Evolutionary conservation across 2,797 vertebrate species (phyloP).

Genomic region (Fundulus diaphanus): DNA sequence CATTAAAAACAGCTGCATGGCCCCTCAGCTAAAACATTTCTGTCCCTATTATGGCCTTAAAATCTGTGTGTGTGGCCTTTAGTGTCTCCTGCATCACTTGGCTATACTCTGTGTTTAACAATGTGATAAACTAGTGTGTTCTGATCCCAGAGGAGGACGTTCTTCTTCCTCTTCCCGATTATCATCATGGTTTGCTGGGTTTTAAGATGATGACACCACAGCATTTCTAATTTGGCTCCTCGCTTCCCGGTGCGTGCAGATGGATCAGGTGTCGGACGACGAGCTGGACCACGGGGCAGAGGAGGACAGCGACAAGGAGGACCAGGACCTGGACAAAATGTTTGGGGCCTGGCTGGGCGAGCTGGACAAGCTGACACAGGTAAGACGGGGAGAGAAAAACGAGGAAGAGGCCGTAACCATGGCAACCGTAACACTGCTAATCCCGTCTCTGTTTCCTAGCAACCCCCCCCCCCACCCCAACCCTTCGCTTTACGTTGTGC

Average conservation of each 20-base stretch:
- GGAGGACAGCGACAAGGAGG: constrained; percentile 98
- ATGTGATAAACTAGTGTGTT: background rate
- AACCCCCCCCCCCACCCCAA: constrained; percentile 51
- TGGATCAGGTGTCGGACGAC: constrained; percentile 98
- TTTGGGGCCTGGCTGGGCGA: constrained; percentile 98
- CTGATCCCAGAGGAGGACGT: constrained; percentile 6
- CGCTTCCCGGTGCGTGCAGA: constrained; percentile 74
- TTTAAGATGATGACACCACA: background rate
- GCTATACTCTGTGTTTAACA: background rate
- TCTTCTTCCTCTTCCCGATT: background rate
- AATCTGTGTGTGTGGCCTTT: background rate
- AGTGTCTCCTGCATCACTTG: background rate
- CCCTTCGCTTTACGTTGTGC: constrained; percentile 26
- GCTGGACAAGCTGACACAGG: constrained; percentile 93
- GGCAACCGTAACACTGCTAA: constrained; percentile 74
- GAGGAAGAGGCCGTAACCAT: constrained; percentile 62
- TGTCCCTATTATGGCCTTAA: background rate
- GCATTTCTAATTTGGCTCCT: background rate
- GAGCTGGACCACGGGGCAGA: constrained; percentile 94
- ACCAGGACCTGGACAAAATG: constrained; percentile 98
- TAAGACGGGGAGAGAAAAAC: constrained; percentile 33
- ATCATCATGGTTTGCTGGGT: background rate
- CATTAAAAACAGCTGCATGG: constrained; percentile 15
- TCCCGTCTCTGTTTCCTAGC: constrained; percentile 76
- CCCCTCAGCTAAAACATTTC: background rate